Evolutionary conservation across 1,140 invertebrate genomes (phyloP).

Genomic region (Aphidius ervi): DNA sequence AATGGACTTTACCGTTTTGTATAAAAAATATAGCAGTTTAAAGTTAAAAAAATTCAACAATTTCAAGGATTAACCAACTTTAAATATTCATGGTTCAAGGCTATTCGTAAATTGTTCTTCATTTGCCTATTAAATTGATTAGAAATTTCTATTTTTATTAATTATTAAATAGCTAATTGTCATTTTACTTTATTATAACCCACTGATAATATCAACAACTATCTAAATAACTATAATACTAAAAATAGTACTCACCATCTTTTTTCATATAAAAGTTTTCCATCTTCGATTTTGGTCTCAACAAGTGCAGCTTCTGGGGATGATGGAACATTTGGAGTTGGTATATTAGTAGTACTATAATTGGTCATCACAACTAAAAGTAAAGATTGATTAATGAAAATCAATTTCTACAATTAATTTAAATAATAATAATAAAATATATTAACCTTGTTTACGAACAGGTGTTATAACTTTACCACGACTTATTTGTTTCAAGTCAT

Average conservation of each 20-base stretch:
- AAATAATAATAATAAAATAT: background rate
- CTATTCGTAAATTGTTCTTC: too few species aligned
- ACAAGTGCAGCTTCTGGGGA: conserved; percentile 52
- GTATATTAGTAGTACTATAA: conserved; percentile 47
- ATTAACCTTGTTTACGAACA: conserved; percentile 53
- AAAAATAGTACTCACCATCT: conserved; percentile 65
- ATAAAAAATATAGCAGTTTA: too few species aligned
- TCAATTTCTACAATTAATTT: conserved; percentile 7
- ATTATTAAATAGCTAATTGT: too few species aligned
- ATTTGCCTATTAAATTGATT: too few species aligned
- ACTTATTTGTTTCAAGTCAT: conserved; percentile 80
- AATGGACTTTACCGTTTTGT: too few species aligned
- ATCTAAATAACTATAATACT: conserved; percentile 14
- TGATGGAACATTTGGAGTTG: conserved; percentile 42
- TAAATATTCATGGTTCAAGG: too few species aligned
- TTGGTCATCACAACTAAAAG: conserved; percentile 47
- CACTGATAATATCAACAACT: conserved; percentile 1
- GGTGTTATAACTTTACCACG: conserved; percentile 59
- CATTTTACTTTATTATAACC: too few species aligned
- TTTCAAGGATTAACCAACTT: too few species aligned
- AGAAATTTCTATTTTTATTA: too few species aligned
- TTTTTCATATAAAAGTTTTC: conserved; percentile 88
- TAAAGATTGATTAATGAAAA: conserved; percentile 22
- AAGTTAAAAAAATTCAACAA: too few species aligned
- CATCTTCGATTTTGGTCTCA: conserved; percentile 89